Evolutionary conservation across 1,140 invertebrate genomes (phyloP), one percentile per base, ranked within the genome.

Genomic region (Heliothis subflexa): DNA sequence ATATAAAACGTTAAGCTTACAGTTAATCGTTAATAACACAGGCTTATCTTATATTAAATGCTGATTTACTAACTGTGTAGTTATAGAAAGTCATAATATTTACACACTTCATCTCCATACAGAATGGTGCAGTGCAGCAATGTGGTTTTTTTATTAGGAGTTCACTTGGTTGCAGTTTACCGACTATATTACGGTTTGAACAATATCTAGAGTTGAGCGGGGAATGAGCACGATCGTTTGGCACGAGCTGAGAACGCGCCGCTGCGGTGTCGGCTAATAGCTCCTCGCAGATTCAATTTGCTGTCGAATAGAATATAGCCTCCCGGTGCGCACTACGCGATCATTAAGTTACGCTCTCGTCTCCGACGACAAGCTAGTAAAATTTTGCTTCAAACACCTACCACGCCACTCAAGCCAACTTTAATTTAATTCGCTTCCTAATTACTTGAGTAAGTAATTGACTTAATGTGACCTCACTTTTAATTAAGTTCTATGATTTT

Each of bases 241-340:
- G 85, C 87, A 86, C 86, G 81, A 77, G 80, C 71, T 80, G 78
- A 79, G 80, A 81, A 78, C 71, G 66, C 79, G 66, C 74, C 78
- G 78, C 86, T 84, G 86, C 80, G 87, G 89, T 89, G 86, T 87
- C 86, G 81, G 85, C 89, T 92, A 92, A 93, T 93, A 89, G 90
- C 88, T 90, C 86, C 85, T 90, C 87, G 85, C 87, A 91, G 88
- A 93, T 92, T 92, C 87, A 92, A 93, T 93, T 93, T 91, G 84
- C 82, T 79, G 83, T 86, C 85, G 85, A 91, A 93, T 88, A 89
- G 89, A 88, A 86, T 87, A 86, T 85, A 88, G 85, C 84, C 85
- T 86, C 89, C 87, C 86, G 78, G 83, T 85, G 85, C 84, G 86
- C 83, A 85, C 83, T 88, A 84, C 86, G 83, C 87, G 86, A 90